Evolutionary conservation across 2,797 vertebrate species (phyloP), one percentile per base, ranked within the genome.

Genomic region (Picus viridis): DNA sequence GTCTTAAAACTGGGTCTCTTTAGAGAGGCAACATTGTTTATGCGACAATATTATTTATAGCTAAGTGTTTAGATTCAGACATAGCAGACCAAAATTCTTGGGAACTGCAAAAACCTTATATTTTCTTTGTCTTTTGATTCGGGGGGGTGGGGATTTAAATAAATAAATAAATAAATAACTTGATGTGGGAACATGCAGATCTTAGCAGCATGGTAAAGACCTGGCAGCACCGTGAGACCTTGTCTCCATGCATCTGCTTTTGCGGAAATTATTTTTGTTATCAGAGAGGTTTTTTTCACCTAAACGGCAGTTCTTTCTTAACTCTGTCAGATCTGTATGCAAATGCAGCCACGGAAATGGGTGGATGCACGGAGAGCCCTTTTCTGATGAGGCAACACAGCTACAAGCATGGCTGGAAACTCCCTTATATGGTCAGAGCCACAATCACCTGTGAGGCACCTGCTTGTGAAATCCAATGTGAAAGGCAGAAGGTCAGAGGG

Each of bases 381-480:
- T 67, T 89, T 56, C 17, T 1, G 3, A 34, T 75, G 70, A 91
- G 39, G 57, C 29, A 91, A 67, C 2, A 2, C 6, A 54, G 17
- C 7, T 4, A 2, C 29, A 29, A 12, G 19, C 73, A 56, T 2
- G 2, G 47, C 43, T 56, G 75, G 59, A 78, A 94, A 79, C 26
- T 92, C 53, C 80, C 70, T 83, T 86, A 88, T 90, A 86, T 49
- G 69, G 80, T 83, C 58, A 88, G 26, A 86, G 47, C 20, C 3
- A 2, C 2, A 1, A 72, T 19, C 14, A 75, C n/a, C 41, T 53
- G 70, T 1, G 3, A 78, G 14, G 43, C 2, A 3, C 4, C 26
- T 1, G 5, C 34, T 81, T 94, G 76, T 72, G 80, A 86, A 91
- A 81, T 9, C 6, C 7, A 16, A 24, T 6, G 5, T 2, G 7